Percentiles rank a stretch among this genome's conserved stretches.
These are phyloP conservation scores for Marcusenius ussheri DNA, from an alignment of 2,113 vertebrate species.

Conservation along the genomic window DNA sequence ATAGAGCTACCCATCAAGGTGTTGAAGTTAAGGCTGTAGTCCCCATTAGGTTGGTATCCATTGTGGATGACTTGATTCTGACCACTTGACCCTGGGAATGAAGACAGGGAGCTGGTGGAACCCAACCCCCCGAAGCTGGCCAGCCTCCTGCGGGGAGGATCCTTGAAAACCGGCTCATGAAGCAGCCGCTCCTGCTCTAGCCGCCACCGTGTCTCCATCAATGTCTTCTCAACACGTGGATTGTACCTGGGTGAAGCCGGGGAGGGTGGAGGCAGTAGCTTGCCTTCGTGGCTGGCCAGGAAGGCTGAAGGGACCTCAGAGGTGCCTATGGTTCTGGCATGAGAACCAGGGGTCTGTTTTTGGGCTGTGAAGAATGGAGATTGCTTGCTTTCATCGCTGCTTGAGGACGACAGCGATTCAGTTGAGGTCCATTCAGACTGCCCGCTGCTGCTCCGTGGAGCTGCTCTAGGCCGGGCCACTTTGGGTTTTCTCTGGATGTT, in stretches of 20 bases:
- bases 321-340: slow-evolving; percentile 49
- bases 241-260: slow-evolving; percentile 64
- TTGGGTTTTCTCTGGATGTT: slow-evolving; percentile 75
- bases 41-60: slow-evolving; percentile 64
- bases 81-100: slow-evolving; percentile 70
- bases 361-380: slow-evolving; percentile 53
- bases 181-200: slow-evolving; percentile 69
- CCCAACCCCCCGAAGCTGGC: slow-evolving; percentile 87
- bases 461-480: slow-evolving; percentile 47
- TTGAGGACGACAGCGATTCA: slow-evolving; percentile 72
- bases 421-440: slow-evolving; percentile 70
- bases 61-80: slow-evolving; percentile 66
- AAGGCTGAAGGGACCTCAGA: slow-evolving; percentile 58
- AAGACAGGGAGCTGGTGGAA: slow-evolving; percentile 73
- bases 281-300: slow-evolving; percentile 57
- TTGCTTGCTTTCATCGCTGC: slow-evolving; percentile 71
- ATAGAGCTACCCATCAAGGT: slow-evolving; percentile 76
- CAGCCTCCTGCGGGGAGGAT: slow-evolving; percentile 71
- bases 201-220: slow-evolving; percentile 68
- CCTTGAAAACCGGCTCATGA: slow-evolving; percentile 54
- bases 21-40: slow-evolving; percentile 52
- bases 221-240: slow-evolving; percentile 70
- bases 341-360: slow-evolving; percentile 60
- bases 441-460: slow-evolving; percentile 46
- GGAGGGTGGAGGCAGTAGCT: slow-evolving; percentile 63